Evolutionary conservation across 2,888 invertebrate genomes (phyloP), one percentile per base, ranked within the genome.

Genomic region (Amphipyra tragopoginis): DNA sequence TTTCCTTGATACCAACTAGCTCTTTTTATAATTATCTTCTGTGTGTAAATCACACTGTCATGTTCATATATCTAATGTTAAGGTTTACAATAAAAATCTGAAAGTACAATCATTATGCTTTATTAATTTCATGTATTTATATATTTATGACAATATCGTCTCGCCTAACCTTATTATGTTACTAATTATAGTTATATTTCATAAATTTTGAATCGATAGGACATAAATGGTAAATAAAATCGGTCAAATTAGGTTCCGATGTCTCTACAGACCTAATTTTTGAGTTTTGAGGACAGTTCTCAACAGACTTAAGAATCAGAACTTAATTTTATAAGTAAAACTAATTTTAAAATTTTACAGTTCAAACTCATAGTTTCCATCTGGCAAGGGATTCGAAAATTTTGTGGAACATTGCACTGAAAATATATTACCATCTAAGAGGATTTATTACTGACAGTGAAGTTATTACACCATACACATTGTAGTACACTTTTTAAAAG

Each of bases 131-230:
- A 95, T 94, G 94, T 95, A 95, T 95, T 95, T 95, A 95, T 95
- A 95, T 95, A 95, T 95, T 94, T 94, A 95, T 95, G 95, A 95
- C 95, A 95, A 95, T 95, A 95, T 93, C 94, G 94, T 95, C 95
- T 95, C 95, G 92, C 92, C 95, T 95, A 95, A 94, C 91, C 93
- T 93, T 95, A 95, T 93, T 90, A 93, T 90, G 91, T 93, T 93
- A 93, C 94, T 94, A 93, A 93, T 93, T 93, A 93, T 91, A 93
- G 92, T 91, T 92, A 93, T 92, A 91, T 89, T 93, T 90, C 91
- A 91, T 94, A 93, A 94, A 93, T 93, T 93, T 93, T 91, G 93
- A 95, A 94, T 94, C 92, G 92, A 93, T 92, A 93, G 91, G 94
- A 94, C 92, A 94, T 91, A 89, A 87, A 89, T 91, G 90, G 92